Evolutionary conservation across 2,797 vertebrate genomes (phyloP), one percentile per base, ranked within the genome.

Genomic region (Chelmon rostratus): DNA sequence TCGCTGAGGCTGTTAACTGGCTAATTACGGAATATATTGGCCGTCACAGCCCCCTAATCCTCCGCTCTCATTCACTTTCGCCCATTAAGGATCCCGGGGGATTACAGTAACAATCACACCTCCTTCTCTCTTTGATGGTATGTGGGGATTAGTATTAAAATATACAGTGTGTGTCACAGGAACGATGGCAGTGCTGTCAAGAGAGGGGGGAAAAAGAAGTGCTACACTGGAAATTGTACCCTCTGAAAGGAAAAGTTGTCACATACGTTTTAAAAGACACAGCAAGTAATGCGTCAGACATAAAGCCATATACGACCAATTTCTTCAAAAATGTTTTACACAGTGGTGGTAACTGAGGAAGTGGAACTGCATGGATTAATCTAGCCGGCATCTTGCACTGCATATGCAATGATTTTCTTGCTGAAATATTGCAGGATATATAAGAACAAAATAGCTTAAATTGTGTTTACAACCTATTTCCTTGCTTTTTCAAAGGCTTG

Each of bases 21-120:
- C 92, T 93, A 93, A 94, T 94, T 93, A 91, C 70, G 66, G 87
- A 91, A 91, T 91, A 92, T 92, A 93, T 91, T 89, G 90, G 91
- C 92, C 89, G 85, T 91, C 91, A 89, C 92, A 90, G 87, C 23
- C 83, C 53, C 78, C 75, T 94, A 94, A 94, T 94, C 92, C 92
- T 83, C 78, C 25, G 6, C 84, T 92, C 86, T 86, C 88, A 88
- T 94, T 93, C 90, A 91, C 92, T 93, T 91, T 86, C 46, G 58
- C 79, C 92, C 88, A 92, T 92, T 93, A 93, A 78, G 89, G 86
- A 89, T 90, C 91, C 92, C 68, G 0, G 57, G 70, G 91, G 92
- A 93, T 93, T 93, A 94, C 87, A 83, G 86, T 90, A 93, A 94
- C 92, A 93, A 93, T 93, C 89, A 90, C 81, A 90, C 86, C 82